Conservation (phyloP, 2,888 invertebrate genomes). For the Conchocele bisecta region DNA sequence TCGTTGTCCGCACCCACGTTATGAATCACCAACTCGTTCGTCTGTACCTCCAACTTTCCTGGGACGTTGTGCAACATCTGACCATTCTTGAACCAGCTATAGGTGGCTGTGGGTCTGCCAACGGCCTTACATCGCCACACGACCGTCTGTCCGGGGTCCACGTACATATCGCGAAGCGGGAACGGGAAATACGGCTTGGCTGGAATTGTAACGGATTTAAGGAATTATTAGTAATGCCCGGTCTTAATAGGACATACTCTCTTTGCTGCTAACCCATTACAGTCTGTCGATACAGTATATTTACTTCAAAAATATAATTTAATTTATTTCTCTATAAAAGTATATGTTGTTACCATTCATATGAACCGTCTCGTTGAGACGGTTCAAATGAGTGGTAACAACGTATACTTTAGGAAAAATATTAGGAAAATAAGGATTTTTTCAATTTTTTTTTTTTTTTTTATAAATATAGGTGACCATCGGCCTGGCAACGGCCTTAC, state of each 20-base stretch:
- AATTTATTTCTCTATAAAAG: no score
- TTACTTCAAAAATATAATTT: no score
- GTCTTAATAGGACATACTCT: neutral
- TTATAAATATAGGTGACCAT: neutral
- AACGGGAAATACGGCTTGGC: conserved; percentile 50
- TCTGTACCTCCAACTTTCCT: conserved; percentile 41
- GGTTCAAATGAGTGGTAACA: no score
- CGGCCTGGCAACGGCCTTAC: conserved; percentile 3
- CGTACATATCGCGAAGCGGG: conserved; percentile 40
- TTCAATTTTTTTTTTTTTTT: no score
- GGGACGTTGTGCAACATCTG: neutral
- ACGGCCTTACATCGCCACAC: conserved; percentile 53
- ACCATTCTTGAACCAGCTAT: conserved; percentile 53
- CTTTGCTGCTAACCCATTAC: neutral
- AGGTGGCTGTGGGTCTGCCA: conserved; percentile 47
- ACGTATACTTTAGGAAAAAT: no score
- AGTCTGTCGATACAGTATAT: no score
- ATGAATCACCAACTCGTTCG: conserved; percentile 65
- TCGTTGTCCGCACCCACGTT: conserved; percentile 80
- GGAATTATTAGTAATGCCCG: neutral
- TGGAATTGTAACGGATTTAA: conserved; percentile 17
- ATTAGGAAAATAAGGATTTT: no score
- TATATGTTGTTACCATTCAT: no score
- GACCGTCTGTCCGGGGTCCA: conserved; percentile 43
- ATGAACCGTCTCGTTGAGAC: no score